A percentile compares a stretch with the other conserved stretches of the same genome.
These are phyloP conservation scores for Patagioenas fasciata DNA, from an alignment of 2,113 vertebrate species.

Conservation along the genomic window DNA sequence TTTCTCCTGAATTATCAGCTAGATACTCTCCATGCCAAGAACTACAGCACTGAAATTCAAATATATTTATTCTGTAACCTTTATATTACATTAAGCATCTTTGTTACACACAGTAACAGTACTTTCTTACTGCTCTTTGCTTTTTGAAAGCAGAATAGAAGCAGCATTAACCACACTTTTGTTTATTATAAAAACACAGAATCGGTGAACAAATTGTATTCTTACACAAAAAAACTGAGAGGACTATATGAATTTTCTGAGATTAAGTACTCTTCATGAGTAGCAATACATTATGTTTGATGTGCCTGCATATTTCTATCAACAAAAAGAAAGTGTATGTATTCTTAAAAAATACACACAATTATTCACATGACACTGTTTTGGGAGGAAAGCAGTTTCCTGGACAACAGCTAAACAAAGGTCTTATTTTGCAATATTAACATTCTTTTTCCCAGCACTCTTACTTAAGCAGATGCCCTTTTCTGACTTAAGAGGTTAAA, in stretches of 20 bases:
- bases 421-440: background rate
- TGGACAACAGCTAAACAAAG: background rate
- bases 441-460: background rate
- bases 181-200: background rate
- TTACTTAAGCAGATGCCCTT: background rate
- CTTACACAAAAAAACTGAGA: background rate
- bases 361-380: background rate
- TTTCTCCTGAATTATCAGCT: background rate
- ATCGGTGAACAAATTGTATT: background rate
- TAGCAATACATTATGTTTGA: background rate
- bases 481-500: background rate
- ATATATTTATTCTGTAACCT: background rate
- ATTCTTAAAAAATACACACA: background rate
- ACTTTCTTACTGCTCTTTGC: accelerated
- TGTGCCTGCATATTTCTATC: background rate
- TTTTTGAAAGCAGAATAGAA: background rate
- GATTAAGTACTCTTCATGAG: background rate
- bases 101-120: background rate
- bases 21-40: background rate
- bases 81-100: background rate
- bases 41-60: background rate
- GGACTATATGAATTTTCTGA: background rate
- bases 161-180: background rate
- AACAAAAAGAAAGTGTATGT: background rate
- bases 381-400: background rate